Evolutionary conservation across 2,888 invertebrate genomes (phyloP).

Genomic region (Pemphredon lugubris): DNA sequence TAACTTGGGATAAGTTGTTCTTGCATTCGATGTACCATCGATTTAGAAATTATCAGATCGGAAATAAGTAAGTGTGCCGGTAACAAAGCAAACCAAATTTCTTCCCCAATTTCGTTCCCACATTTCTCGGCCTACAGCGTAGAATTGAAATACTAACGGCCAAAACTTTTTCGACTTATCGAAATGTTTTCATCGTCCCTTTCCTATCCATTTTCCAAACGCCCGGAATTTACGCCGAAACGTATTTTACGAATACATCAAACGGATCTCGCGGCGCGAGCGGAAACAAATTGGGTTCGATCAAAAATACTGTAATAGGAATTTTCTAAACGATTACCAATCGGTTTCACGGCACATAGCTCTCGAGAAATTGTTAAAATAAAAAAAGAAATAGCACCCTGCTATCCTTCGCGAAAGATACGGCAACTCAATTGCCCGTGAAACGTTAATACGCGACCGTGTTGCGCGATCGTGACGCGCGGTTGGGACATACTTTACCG

Average conservation of each 20-base stretch:
- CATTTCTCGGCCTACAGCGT: too few relatives aligned
- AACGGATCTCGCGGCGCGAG: neutral
- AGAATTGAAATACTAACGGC: too few relatives aligned
- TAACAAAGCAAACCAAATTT: too few relatives aligned
- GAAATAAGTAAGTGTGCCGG: too few relatives aligned
- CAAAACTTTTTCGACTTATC: too few relatives aligned
- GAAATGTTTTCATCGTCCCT: neutral
- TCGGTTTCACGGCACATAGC: slow-evolving; percentile 40
- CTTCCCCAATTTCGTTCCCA: too few relatives aligned
- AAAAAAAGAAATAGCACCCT: neutral
- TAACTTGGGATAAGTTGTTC: too few relatives aligned
- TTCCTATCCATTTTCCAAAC: neutral
- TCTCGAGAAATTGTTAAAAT: slow-evolving; percentile 43
- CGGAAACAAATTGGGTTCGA: slow-evolving; percentile 42
- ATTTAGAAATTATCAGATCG: too few relatives aligned
- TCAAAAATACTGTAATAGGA: slow-evolving; percentile 41
- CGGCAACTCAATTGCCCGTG: slow-evolving; percentile 50
- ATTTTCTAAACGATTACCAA: slow-evolving; percentile 47
- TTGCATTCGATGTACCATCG: too few relatives aligned
- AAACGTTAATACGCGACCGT: slow-evolving; percentile 35
- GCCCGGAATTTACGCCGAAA: neutral
- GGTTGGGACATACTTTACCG: slow-evolving; percentile 13
- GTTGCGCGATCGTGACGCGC: slow-evolving; percentile 26
- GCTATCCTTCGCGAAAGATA: slow-evolving; percentile 27
- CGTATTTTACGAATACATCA: neutral